Evolutionary conservation across 2,888 invertebrate genomes (phyloP).

Genomic region (Frankliniella fusca): DNA sequence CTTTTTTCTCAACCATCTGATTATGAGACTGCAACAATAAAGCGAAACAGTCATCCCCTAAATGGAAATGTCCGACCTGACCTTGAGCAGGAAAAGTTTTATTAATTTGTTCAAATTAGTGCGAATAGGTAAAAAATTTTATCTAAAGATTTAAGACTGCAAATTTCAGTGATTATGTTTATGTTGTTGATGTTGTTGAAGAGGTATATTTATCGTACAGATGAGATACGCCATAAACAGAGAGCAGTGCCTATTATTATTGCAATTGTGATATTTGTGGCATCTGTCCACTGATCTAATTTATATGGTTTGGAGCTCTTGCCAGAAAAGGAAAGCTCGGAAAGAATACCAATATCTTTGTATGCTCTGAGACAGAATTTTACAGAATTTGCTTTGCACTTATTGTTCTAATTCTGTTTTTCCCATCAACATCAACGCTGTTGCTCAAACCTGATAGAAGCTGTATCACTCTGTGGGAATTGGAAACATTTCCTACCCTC

Average conservation of each 20-base stretch:
- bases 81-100: constrained; percentile 63
- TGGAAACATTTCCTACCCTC: background rate
- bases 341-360: background rate
- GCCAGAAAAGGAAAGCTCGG: background rate
- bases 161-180: background rate
- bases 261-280: background rate
- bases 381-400: background rate
- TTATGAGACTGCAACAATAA: constrained; percentile 71
- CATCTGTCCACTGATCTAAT: background rate
- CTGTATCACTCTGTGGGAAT: background rate
- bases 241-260: background rate
- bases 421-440: background rate
- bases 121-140: background rate
- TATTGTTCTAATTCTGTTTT: background rate
- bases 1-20: constrained; percentile 67
- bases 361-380: background rate
- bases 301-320: background rate
- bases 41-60: constrained; percentile 66
- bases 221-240: background rate
- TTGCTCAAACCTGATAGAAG: background rate
- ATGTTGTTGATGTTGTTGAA: background rate
- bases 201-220: background rate
- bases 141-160: background rate
- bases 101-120: constrained; percentile 45
- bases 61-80: constrained; percentile 57